Base-by-base conservation (phyloP, 1,140 invertebrate genomes). In the Gonatopus flavifemur region DNA sequence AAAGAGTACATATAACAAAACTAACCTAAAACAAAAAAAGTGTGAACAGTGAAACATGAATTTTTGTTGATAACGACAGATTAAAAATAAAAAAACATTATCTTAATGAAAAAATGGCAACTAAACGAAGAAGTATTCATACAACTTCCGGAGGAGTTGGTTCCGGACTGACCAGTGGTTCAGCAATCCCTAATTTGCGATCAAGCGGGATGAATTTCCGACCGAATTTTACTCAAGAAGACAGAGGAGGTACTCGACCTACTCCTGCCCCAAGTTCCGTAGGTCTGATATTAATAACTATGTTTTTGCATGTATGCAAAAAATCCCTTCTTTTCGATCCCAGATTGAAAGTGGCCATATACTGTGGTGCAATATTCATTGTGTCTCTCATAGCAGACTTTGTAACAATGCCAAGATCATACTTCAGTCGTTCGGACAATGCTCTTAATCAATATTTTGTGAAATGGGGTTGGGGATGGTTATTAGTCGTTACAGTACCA, bases 381-480 rank as follows among this genome's bases (percentile, higher is more conserved):
- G 82, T 92, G 7, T 96, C 93, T 2, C 76, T 97, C 1, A 80
- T 97, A 44, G 87, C 86, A 1, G 94, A 98, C 74, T 86, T 91
- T 54, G 55, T 89, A 10, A 84, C 87, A 25, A 82, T 92, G 78
- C 93, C 93, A 0, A 89, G 86, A 69, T 85, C 86, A 1, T 96
- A 94, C 64, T 89, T 98, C 62, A 86, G 93, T 7, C 80, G 88
- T 64, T 95, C 91, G 50, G 85, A 89, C 54, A 97, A 96, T 74
- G 66, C 94, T 22, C 85, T 97, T 12, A 98, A 98, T 76, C 80
- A 85, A 52, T 94, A 90, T 67, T 97, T 98, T 76, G 93, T 97
- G 0, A 97, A 97, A 74, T 85, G 94, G 66, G 93, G 92, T 37
- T 98, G 95, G 94, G 93, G 88, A 47, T 97, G 94, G 94, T 89